A percentile compares a stretch with the other conserved stretches of the same genome.
Conservation (phyloP, 92 coral and sea anemone genomes). For the Porites lobata region DNA sequence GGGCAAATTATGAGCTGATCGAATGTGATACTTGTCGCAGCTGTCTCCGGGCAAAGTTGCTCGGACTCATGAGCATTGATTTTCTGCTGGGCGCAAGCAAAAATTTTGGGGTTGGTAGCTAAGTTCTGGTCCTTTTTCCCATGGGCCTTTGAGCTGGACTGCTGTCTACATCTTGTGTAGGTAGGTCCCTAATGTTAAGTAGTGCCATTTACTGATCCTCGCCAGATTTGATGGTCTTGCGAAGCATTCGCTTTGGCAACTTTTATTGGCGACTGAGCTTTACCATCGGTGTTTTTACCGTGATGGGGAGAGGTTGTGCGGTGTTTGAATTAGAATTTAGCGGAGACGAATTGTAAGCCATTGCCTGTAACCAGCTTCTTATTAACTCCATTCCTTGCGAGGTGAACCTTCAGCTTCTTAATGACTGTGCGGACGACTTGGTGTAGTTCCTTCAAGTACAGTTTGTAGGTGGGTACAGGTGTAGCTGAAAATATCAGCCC, state of each 20-base stretch:
- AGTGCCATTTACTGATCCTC: conserved; percentile 40
- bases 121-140: too few relatives aligned
- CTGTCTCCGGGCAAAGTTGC: too few relatives aligned
- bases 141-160: conserved; percentile 17
- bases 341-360: not conserved
- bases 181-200: conserved; percentile 7
- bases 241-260: conserved; percentile 14
- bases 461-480: not conserved
- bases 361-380: not conserved
- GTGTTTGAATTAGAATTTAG: not conserved
- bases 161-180: conserved; percentile 31
- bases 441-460: conserved; percentile 17
- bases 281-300: not conserved
- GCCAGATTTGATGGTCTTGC: conserved; percentile 8
- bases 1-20: too few relatives aligned
- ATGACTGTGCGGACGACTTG: not conserved
- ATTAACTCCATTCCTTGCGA: not conserved
- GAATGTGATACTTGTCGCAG: too few relatives aligned
- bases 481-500: not conserved
- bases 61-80: too few relatives aligned
- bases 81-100: too few relatives aligned
- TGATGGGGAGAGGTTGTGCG: conserved; percentile 6
- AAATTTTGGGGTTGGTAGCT: too few relatives aligned
- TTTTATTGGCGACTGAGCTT: conserved; percentile 8
- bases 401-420: conserved; percentile 16